Conservation (phyloP, 2,797 vertebrate genomes). For the Potorous gilbertii region DNA sequence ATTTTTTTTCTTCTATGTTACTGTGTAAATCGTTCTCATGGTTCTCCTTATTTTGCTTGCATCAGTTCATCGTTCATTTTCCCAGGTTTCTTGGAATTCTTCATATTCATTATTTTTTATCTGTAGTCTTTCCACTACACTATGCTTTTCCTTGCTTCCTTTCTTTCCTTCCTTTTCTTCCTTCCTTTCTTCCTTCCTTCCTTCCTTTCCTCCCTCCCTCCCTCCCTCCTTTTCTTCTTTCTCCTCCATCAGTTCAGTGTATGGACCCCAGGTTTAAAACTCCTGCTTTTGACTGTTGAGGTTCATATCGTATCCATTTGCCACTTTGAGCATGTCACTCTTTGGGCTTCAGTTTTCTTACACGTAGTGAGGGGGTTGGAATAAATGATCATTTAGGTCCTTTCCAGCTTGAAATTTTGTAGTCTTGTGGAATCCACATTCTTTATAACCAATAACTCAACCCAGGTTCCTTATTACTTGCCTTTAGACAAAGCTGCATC, state of each 20-base stretch:
- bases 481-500: background rate
- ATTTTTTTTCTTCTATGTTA: background rate
- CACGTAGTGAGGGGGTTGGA: background rate
- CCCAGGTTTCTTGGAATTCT: background rate
- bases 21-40: background rate
- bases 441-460: background rate
- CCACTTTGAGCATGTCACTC: background rate
- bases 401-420: background rate
- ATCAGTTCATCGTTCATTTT: background rate
- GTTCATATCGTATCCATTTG: background rate
- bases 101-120: background rate
- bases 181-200: background rate
- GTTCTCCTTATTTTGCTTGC: background rate
- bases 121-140: background rate
- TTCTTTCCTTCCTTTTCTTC: background rate
- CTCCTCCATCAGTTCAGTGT: background rate
- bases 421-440: background rate
- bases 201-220: background rate
- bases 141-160: background rate
- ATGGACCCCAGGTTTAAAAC: background rate
- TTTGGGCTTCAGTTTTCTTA: background rate
- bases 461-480: background rate
- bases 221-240: background rate
- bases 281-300: background rate
- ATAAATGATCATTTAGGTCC: background rate